Evolutionary conservation across 1,140 invertebrate genomes (phyloP), one percentile per base, ranked within the genome.

Genomic region (Drosophila bipectinata): DNA sequence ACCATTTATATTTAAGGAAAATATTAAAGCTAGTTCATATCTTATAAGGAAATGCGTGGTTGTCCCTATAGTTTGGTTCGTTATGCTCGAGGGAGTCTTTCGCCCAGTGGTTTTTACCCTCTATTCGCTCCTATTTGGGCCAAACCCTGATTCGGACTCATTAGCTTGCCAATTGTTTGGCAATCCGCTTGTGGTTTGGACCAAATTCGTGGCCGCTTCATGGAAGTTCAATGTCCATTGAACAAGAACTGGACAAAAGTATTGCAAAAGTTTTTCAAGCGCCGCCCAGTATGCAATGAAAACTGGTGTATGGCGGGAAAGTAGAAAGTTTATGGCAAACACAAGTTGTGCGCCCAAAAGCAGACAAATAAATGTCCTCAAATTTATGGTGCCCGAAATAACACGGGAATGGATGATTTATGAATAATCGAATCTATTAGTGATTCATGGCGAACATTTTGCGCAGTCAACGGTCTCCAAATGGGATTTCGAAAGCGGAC

Each of bases 161-260:
- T 61, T 56, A 68, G 57, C 53, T 9, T 14, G 32, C 8, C 58
- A 30, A 63, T 75, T 79, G 77, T 75, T 55, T 62, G 49, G n/a
- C 48, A 68, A 62, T 59, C 57, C 32, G 34, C 55, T 39, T 24
- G 32, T 21, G 44, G 54, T 39, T 60, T 53, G 21, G 37, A 49
- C 51, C 41, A 55, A 67, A 28, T 26, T 58, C 18, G 45, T n/a
- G 21, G 26, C 34, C 8, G 15, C 66, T 54, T 54, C 47, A 54
- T 14, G 47, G 34, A 61, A 72, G 49, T 73, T 72, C 47, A 51
- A 45, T 67, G 63, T 26, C 63, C 63, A 64, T n/a, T 37, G 28
- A 39, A 39, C n/a, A 49, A 53, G 52, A 49, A 26, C 57, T 21
- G 28, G 4, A 4, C 41, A 48, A 12, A 4, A n/a, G 26, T 34